Percentiles rank a stretch among this genome's conserved stretches.
phyloP scores from a whole-genome alignment of 2,888 invertebrate species.

The Pyrochroa serraticornis region DNA sequence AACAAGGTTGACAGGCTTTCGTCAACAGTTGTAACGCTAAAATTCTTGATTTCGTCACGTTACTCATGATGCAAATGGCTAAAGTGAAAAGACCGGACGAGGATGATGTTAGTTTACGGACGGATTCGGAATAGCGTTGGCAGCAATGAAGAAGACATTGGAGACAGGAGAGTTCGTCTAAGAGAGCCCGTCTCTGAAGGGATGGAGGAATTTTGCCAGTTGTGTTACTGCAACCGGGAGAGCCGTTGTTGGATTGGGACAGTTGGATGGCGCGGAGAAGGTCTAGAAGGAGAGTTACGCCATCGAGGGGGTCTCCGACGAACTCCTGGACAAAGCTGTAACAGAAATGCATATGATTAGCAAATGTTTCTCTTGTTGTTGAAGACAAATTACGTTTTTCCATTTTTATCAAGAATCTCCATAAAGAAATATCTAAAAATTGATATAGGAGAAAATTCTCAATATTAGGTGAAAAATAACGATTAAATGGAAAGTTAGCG shows the following conservation, averaged over 20 bases:
- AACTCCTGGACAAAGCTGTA: conserved; percentile 92
- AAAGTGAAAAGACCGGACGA: conserved; percentile 84
- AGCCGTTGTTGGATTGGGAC: conserved; percentile 68
- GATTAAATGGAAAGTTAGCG: no score
- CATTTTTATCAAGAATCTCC: no score
- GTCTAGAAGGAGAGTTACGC: conserved; percentile 82
- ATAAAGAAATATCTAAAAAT: no score
- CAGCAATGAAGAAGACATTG: conserved; percentile 86
- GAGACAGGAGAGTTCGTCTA: conserved; percentile 88
- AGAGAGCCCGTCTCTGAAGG: conserved; percentile 73
- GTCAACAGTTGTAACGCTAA: conserved; percentile 87
- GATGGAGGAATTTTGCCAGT: conserved; percentile 67
- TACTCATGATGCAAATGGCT: conserved; percentile 86
- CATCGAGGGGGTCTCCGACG: conserved; percentile 85
- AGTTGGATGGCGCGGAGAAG: conserved; percentile 85
- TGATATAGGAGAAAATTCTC: no score
- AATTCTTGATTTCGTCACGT: conserved; percentile 83
- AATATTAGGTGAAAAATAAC: no score
- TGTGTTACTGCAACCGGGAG: conserved; percentile 48
- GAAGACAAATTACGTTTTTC: no score
- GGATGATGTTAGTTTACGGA: conserved; percentile 75
- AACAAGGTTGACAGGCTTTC: conserved; percentile 77
- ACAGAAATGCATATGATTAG: conserved; percentile 40
- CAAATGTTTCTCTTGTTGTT: no score
- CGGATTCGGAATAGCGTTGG: conserved; percentile 79